A percentile compares a stretch with the other conserved stretches of the same genome.
phyloP scores from a whole-genome alignment of 2,888 invertebrate genomes.

The Baronia brevicornis region DNA sequence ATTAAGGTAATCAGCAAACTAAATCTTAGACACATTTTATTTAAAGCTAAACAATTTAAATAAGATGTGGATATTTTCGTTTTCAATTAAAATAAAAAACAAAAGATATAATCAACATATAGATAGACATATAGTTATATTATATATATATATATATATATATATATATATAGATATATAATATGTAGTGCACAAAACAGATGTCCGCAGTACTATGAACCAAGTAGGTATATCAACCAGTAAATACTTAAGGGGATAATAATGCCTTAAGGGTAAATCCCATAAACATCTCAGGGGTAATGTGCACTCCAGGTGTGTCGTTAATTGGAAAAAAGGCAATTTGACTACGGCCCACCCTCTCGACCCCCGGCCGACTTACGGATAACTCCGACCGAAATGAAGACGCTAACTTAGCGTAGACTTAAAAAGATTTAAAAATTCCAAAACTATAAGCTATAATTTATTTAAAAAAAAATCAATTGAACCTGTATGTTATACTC shows the following conservation, averaged over 20 bases:
- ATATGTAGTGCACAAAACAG: constrained; percentile 28
- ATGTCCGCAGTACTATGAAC: constrained; percentile 13
- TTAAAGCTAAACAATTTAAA: no score
- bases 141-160: no score
- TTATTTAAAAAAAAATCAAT: no score
- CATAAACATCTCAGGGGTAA: constrained; percentile 29
- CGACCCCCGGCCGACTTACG: constrained; percentile 23
- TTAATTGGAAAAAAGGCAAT: constrained; percentile 59
- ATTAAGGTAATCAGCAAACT: no score
- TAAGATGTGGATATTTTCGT: no score
- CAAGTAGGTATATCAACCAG: no score
- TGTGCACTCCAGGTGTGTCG: constrained; percentile 47
- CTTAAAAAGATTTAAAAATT: constrained; percentile 18
- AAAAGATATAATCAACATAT: no score
- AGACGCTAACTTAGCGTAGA: constrained; percentile 33
- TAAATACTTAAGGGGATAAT: constrained; percentile 12
- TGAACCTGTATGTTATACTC: no score
- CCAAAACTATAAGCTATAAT: neutral
- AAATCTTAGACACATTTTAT: no score
- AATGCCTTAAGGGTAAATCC: constrained; percentile 25
- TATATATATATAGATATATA: no score
- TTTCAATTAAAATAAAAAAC: no score
- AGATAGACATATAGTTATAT: no score
- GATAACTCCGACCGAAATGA: constrained; percentile 24
- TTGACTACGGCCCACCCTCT: constrained; percentile 34